Evolutionary conservation across 2,888 invertebrate species (phyloP), one percentile per base, ranked within the genome.

Genomic region (Tetragonisca angustula): DNA sequence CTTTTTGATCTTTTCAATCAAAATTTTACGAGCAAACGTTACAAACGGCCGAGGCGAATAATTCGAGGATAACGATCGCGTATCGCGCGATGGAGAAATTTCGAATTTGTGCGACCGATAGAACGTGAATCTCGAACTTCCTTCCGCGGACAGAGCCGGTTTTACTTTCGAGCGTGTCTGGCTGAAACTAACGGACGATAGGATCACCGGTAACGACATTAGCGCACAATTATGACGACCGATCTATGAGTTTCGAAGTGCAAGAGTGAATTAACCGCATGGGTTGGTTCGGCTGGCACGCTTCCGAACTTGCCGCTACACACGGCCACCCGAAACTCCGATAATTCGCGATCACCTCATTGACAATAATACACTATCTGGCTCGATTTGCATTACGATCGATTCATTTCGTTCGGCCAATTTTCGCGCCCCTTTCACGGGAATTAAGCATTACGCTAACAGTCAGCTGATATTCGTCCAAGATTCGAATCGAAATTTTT

Each of bases 191-290:
- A 83, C 77, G 68, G 78, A 71, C 69, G 77, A 64, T 81, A 68
- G 83, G 86, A 86, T 89, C 84, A 68, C 70, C 68, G 75, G 79
- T 86, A 89, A 89, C 78, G 79, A 79, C 76, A 83, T 88, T 82
- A 85, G 69, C 56, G 75, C 85, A 85, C 88, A 89, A 90, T 90
- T 89, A 88, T 87, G 83, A 89, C 79, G 82, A 82, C 77, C 85
- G 81, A 88, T 89, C 80, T 69, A 73, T 68, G 85, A 87, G 90
- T 90, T 90, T 84, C 87, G 76, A 89, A 90, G 85, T 90, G 85
- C 87, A 87, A 81, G 81, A 82, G 80, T 85, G 87, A 89, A 89
- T 89, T 88, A 90, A 90, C 85, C 82, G 85, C 88, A 79, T 83
- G 84, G 82, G 43, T 90, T 87, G 79, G 73, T 49, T 76, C 65